These are phyloP conservation scores for Cyclopterus lumpus DNA, from an alignment of 2,797 vertebrate genomes.

Conservation along the genomic window DNA sequence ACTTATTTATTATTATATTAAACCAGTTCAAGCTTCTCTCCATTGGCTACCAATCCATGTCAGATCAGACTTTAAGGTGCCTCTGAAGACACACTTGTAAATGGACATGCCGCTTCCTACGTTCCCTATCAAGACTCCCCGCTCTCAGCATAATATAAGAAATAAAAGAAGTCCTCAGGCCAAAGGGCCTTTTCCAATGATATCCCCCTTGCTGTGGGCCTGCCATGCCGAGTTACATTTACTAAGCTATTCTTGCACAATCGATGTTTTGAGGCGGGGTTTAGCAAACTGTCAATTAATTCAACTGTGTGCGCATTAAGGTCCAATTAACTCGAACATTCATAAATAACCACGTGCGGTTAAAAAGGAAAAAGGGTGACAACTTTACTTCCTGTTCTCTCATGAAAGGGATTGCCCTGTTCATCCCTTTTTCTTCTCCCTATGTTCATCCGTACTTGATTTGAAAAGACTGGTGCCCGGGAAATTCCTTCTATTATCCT, in stretches of 20 bases:
- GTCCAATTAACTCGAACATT: neutral
- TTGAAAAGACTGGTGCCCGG: neutral
- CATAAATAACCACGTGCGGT: neutral
- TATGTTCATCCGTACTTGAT: neutral
- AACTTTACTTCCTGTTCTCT: neutral
- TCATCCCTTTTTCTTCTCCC: neutral
- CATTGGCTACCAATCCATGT: too few relatives aligned
- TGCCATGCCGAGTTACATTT: too few relatives aligned
- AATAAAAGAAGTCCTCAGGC: neutral
- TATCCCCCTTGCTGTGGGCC: too few relatives aligned
- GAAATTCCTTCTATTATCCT: slow-evolving; percentile 2
- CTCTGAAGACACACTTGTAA: too few relatives aligned
- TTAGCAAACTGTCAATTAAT: neutral
- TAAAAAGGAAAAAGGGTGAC: neutral
- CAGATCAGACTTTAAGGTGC: too few relatives aligned
- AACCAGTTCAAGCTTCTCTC: neutral
- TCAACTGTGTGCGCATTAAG: neutral
- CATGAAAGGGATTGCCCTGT: neutral
- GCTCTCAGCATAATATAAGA: too few relatives aligned
- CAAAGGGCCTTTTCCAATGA: neutral
- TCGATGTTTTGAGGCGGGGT: neutral
- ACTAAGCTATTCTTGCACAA: neutral
- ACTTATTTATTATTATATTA: too few relatives aligned
- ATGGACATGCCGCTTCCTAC: too few relatives aligned
- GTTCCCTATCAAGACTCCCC: too few relatives aligned